Base-by-base conservation (phyloP, 2,113 vertebrate genomes). In the Platycercus adscitus region DNA sequence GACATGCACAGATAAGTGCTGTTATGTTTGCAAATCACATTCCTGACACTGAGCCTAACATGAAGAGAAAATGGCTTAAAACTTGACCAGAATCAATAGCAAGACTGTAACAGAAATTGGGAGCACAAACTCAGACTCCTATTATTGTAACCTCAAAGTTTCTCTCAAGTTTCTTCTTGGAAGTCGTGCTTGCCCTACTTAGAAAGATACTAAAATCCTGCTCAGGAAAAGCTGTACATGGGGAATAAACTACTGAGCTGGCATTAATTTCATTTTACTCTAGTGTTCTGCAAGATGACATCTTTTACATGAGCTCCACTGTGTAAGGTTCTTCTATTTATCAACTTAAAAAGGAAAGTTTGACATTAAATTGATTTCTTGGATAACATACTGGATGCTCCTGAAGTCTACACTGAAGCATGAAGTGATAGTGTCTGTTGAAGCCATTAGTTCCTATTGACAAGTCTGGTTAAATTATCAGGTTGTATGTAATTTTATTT, bases 391-490 rank as follows among this genome's bases (percentile, higher is more conserved):
- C 81, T 91, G 73, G 87, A 95, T 96, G 93, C 73, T 96, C 92
- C 93, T 91, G 91, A 93, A 94, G 68, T 76, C 87, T 91, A 76
- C 58, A 50, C 12, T 93, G 81, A 82, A 96, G 84, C 73, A 89
- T 84, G 81, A 87, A 96, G 95, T 95, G 96, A 95, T 95, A 95
- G 90, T 89, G 95, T 95, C 97, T 97, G 97, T 80, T 89, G 97
- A 97, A 97, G 92, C 84, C 95, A 97, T 97, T 97, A 96, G 85
- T 83, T 95, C 93, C 95, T 96, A 98, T 97, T 98, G 97, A 98
- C 97, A 98, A 97, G 96, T 97, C 97, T 98, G 96, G 97, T 97
- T 98, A 97, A 98, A 98, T 98, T 98, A 98, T 98, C 97, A 97
- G 96, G 96, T 98, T 98, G 97, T 97, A 96, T 93, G 95, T 96